phyloP scores from a whole-genome alignment of 2,797 vertebrate genomes.

The Cetoscarus ocellatus region DNA sequence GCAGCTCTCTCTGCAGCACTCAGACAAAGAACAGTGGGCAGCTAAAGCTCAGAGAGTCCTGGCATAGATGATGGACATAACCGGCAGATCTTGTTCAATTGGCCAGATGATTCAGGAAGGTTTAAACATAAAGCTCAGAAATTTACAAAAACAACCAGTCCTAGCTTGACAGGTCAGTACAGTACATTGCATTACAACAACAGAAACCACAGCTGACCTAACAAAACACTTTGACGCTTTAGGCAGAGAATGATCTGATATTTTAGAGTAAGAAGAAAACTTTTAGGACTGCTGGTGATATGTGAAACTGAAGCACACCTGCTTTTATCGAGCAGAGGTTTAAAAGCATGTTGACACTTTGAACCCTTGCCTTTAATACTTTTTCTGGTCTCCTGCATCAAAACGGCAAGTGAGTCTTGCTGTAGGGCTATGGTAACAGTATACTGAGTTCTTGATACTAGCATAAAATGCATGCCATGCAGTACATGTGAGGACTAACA shows the following conservation, averaged over 20 bases:
- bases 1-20: conserved; percentile 85
- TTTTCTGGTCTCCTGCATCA: conserved; percentile 52
- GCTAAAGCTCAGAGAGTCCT: conserved; percentile 44
- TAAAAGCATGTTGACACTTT: conserved; percentile 54
- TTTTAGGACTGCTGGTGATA: conserved; percentile 42
- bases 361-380: conserved; percentile 68
- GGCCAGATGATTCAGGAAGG: conserved; percentile 18
- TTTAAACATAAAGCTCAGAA: conserved; percentile 11
- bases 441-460: conserved; percentile 8
- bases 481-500: conserved; percentile 32
- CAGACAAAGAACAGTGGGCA: conserved; percentile 49
- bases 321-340: conserved; percentile 22
- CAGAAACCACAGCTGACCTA: background rate
- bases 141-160: conserved; percentile 5
- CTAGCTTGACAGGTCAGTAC: conserved; percentile 2
- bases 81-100: conserved; percentile 33
- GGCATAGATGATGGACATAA: conserved; percentile 26
- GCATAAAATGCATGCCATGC: conserved; percentile 63
- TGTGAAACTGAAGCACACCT: conserved; percentile 42
- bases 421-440: conserved; percentile 57
- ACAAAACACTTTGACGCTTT: background rate
- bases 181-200: conserved; percentile 1
- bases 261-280: background rate
- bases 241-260: conserved; percentile 2
- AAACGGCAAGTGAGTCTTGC: conserved; percentile 58